Conservation (phyloP, 2,888 invertebrate species). For the Venusia cambrica region DNA sequence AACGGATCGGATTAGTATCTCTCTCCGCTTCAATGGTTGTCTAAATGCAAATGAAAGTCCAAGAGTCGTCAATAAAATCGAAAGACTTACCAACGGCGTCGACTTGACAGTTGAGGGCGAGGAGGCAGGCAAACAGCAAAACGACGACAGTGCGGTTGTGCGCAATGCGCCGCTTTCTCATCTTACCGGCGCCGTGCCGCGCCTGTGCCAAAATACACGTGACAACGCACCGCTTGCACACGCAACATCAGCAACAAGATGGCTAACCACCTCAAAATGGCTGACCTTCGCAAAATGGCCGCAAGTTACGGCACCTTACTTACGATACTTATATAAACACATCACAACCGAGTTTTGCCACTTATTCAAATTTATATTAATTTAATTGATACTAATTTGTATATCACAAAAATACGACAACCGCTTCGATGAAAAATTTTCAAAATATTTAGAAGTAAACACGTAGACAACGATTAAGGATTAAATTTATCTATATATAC, state of each 20-base stretch:
- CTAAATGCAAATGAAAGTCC: slow-evolving; percentile 41
- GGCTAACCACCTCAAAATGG: slow-evolving; percentile 27
- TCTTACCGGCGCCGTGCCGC: slow-evolving; percentile 78
- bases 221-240: slow-evolving; percentile 57
- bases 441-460: slow-evolving; percentile 55
- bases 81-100: slow-evolving; percentile 68
- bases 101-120: slow-evolving; percentile 69
- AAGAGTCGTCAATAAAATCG: slow-evolving; percentile 30
- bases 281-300: slow-evolving; percentile 17
- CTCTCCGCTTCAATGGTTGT: no score
- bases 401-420: slow-evolving; percentile 81
- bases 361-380: slow-evolving; percentile 52
- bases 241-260: slow-evolving; percentile 53
- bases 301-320: slow-evolving; percentile 42
- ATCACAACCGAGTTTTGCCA: slow-evolving; percentile 81
- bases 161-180: slow-evolving; percentile 75
- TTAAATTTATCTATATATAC: slow-evolving; percentile 49
- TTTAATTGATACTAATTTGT: slow-evolving; percentile 44
- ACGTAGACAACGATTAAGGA: slow-evolving; percentile 63
- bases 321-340: slow-evolving; percentile 76
- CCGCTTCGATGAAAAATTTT: slow-evolving; percentile 77
- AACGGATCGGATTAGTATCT: no score
- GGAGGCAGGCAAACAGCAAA: slow-evolving; percentile 69
- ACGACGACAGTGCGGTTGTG: slow-evolving; percentile 71
- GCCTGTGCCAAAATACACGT: slow-evolving; percentile 74